Percentiles rank a stretch among this genome's conserved stretches.
These are phyloP conservation scores for Sula dactylatra DNA, from an alignment of 2,113 vertebrate species.

Conservation along the genomic window DNA sequence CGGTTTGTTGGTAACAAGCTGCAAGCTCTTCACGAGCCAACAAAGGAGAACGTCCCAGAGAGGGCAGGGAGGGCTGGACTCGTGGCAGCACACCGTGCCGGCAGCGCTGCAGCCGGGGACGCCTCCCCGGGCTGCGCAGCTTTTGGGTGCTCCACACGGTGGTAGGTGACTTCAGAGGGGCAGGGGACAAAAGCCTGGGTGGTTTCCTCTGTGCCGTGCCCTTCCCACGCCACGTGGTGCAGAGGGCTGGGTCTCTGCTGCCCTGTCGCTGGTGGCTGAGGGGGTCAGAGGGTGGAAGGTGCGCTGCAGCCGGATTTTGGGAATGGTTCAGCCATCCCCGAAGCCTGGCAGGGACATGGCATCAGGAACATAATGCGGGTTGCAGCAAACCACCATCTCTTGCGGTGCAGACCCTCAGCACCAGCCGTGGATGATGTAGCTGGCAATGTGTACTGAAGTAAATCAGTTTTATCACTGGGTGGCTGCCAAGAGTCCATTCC, in stretches of 20 bases:
- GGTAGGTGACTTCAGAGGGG: not conserved
- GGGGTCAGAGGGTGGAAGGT: not conserved
- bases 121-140: rapidly evolving
- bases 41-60: rapidly evolving
- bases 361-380: not conserved
- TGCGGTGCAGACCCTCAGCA: not conserved
- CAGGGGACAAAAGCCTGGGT: rapidly evolving
- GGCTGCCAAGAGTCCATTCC: not conserved
- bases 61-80: not conserved
- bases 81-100: rapidly evolving
- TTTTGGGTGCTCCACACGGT: rapidly evolving
- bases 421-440: not conserved
- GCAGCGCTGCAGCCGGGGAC: not conserved
- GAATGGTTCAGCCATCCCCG: not conserved
- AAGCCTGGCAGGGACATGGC: rapidly evolving
- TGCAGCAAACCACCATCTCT: no score
- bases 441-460: not conserved
- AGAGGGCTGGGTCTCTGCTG: not conserved
- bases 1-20: not conserved
- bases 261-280: not conserved
- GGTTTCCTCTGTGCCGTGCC: not conserved
- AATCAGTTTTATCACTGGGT: not conserved
- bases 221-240: not conserved
- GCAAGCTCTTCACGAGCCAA: not conserved
- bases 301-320: not conserved